These are phyloP conservation scores for Drosophila rhopaloa DNA, from an alignment of 1,140 invertebrate genomes.

Conservation along the genomic window DNA sequence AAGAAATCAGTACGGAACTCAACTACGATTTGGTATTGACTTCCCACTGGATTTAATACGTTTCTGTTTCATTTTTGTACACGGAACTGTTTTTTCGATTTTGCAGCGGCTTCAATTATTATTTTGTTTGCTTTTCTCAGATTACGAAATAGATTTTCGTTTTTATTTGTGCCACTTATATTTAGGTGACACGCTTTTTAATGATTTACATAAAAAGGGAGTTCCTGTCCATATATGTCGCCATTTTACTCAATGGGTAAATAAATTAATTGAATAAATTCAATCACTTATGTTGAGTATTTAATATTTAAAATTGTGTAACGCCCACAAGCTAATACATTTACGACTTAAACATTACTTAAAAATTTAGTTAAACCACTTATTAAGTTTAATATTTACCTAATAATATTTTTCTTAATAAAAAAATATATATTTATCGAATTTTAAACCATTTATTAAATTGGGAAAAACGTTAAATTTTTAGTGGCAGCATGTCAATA, in stretches of 20 bases:
- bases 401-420: no score
- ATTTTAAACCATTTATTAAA: no score
- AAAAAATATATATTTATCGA: no score
- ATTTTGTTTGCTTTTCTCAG: conserved; percentile 46
- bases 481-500: no score
- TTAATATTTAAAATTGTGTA: no score
- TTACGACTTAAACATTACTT: no score
- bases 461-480: no score
- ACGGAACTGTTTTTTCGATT: conserved; percentile 57
- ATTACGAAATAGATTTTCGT: conserved; percentile 71
- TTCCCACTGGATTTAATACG: conserved; percentile 37
- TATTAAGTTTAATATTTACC: no score
- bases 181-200: conserved; percentile 40
- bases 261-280: no score
- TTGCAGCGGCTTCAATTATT: conserved; percentile 40
- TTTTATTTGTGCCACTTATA: conserved; percentile 56
- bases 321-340: no score
- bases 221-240: not conserved
- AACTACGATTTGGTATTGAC: conserved; percentile 69
- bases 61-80: conserved; percentile 26
- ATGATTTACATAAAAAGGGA: not conserved
- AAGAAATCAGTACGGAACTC: conserved; percentile 82
- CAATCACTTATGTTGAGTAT: no score
- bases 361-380: no score
- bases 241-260: not conserved